Evolutionary conservation across 2,888 invertebrate genomes (phyloP).

Genomic region (Acronicta psi): DNA sequence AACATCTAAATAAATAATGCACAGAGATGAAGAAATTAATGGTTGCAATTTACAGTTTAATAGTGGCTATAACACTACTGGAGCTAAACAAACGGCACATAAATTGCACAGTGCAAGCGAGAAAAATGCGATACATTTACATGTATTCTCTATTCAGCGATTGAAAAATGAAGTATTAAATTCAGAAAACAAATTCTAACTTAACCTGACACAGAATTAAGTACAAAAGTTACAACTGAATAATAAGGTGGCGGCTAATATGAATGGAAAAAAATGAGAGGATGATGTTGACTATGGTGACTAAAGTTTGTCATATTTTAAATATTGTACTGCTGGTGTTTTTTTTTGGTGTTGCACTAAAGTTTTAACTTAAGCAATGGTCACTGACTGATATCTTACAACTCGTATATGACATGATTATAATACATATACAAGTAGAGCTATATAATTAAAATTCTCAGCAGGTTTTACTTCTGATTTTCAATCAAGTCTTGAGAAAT

Average conservation of each 20-base stretch:
- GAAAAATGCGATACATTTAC: background rate
- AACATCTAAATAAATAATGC: slow-evolving; percentile 5
- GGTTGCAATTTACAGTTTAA: background rate
- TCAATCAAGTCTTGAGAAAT: slow-evolving; percentile 27
- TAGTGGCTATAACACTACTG: background rate
- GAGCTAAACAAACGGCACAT: background rate
- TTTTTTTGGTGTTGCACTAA: background rate
- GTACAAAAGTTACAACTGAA: no score
- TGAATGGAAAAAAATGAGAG: no score
- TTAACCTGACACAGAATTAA: no score
- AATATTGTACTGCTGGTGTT: slow-evolving; percentile 7
- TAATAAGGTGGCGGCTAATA: no score
- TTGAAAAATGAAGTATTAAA: no score
- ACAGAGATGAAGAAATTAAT: slow-evolving; percentile 10
- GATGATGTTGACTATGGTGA: no score
- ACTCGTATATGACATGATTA: slow-evolving; percentile 30
- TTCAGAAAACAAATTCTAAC: no score
- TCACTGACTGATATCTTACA: slow-evolving; percentile 14
- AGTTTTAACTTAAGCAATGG: slow-evolving; percentile 7
- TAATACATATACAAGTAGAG: slow-evolving; percentile 11
- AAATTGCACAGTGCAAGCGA: background rate
- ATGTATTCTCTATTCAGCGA: background rate
- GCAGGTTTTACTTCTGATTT: slow-evolving; percentile 22
- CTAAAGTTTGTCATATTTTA: background rate
- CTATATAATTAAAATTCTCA: slow-evolving; percentile 21